Evolutionary conservation across 2,797 vertebrate species (phyloP).

Genomic region (Naso thynnoides): DNA sequence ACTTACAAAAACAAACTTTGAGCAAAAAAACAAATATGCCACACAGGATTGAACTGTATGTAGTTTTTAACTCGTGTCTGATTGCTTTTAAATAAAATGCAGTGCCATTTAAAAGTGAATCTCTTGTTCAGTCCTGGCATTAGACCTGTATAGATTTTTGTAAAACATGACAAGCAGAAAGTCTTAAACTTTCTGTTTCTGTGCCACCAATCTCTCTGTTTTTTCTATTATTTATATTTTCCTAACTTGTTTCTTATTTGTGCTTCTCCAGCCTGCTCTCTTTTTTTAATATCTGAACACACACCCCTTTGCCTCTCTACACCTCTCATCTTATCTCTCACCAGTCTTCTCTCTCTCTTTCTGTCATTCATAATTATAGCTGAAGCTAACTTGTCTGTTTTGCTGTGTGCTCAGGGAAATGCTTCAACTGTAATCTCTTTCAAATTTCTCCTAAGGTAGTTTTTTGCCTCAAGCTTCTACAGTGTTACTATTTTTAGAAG

Average conservation of each 20-base stretch:
- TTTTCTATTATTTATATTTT: not conserved
- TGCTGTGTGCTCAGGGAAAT: constrained; percentile 9
- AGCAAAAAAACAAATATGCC: not conserved
- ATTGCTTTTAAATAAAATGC: no score
- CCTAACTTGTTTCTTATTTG: not conserved
- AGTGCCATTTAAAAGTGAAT: no score
- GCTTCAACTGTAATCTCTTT: not conserved
- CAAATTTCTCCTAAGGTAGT: not conserved
- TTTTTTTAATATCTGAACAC: not conserved
- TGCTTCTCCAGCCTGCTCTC: not conserved
- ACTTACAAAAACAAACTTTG: not conserved
- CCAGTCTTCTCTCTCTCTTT: not conserved
- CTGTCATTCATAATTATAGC: constrained; percentile 20
- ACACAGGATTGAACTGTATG: no score
- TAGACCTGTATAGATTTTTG: not conserved
- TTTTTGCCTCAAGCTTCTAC: constrained; percentile 1
- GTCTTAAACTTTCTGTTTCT: not conserved
- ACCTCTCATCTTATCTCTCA: constrained; percentile 4
- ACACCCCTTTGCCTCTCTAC: not conserved
- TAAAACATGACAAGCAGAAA: not conserved
- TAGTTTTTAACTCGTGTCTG: no score
- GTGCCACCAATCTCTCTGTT: not conserved
- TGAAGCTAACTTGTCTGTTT: not conserved
- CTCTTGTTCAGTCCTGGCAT: not conserved
- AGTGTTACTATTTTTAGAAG: not conserved